phyloP scores from a whole-genome alignment of 2,113 vertebrate species.

The Myrmophylax atrothorax region DNA sequence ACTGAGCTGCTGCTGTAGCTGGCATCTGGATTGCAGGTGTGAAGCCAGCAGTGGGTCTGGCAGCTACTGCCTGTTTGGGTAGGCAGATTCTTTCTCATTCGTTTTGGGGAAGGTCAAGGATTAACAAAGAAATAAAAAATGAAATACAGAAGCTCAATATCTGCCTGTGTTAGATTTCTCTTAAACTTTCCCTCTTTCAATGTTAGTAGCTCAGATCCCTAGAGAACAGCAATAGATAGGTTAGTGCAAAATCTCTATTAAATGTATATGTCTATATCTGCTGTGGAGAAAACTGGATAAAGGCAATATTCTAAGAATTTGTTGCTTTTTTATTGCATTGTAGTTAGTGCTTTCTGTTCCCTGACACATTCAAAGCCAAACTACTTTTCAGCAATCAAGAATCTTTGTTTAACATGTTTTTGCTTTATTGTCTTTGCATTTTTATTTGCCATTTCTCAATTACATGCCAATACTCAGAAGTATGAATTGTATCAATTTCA shows the following conservation, averaged over 20 bases:
- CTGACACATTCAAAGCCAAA: not conserved
- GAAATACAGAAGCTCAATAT: not conserved
- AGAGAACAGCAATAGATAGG: not conserved
- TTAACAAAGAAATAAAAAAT: constrained; percentile 16
- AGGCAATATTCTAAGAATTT: not conserved
- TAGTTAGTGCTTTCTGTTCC: not conserved
- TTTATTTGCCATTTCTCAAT: not conserved
- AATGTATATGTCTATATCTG: not conserved
- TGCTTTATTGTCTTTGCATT: not conserved
- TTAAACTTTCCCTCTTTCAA: not conserved
- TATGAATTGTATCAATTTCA: not conserved
- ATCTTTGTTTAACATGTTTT: not conserved
- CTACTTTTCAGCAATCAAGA: not conserved
- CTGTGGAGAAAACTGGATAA: not conserved
- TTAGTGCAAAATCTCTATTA: not conserved
- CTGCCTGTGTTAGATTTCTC: not conserved
- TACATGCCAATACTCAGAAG: not conserved
- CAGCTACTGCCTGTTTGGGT: not conserved
- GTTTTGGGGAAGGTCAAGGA: not conserved
- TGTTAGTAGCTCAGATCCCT: not conserved
- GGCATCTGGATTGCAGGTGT: not conserved
- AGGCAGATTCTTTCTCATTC: not conserved
- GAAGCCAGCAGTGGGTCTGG: not conserved
- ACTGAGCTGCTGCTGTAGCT: not conserved
- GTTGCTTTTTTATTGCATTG: fast-evolving